phyloP scores from a whole-genome alignment of 2,888 invertebrate genomes.

The Lithodes maja region DNA sequence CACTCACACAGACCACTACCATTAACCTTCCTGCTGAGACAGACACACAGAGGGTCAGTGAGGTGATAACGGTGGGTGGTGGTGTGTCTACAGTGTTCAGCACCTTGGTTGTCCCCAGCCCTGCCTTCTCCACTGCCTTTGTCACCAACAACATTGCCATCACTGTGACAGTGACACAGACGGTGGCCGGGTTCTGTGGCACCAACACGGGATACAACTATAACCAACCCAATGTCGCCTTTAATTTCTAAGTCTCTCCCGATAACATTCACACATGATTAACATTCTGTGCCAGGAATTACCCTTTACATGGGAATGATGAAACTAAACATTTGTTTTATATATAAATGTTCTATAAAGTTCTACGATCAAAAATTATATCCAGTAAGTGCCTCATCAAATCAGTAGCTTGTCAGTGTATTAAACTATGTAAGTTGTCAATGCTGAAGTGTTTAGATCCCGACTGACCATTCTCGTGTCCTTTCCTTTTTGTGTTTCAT shows the following conservation, averaged over 20 bases:
- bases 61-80: constrained; percentile 52
- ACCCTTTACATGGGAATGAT: no score
- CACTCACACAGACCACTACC: constrained; percentile 45
- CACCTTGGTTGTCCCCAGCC: constrained; percentile 44
- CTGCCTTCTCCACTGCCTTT: constrained; percentile 47
- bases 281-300: no score
- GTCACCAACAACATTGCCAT: constrained; percentile 42
- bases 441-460: no score
- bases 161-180: constrained; percentile 61
- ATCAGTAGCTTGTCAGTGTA: no score
- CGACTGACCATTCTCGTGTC: no score
- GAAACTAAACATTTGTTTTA: no score
- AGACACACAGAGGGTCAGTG: constrained; percentile 29
- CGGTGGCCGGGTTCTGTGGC: constrained; percentile 51
- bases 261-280: no score
- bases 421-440: no score
- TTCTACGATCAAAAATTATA: no score
- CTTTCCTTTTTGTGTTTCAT: no score
- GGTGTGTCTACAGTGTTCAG: constrained; percentile 34
- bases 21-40: constrained; percentile 56
- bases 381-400: no score
- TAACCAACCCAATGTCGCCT: constrained; percentile 44
- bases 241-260: constrained; percentile 25
- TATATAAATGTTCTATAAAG: no score
- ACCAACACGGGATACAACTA: constrained; percentile 62